Percentiles rank a stretch among this genome's conserved stretches.
phyloP scores from a whole-genome alignment of 2,797 vertebrate genomes.

The Babyrousa celebensis region DNA sequence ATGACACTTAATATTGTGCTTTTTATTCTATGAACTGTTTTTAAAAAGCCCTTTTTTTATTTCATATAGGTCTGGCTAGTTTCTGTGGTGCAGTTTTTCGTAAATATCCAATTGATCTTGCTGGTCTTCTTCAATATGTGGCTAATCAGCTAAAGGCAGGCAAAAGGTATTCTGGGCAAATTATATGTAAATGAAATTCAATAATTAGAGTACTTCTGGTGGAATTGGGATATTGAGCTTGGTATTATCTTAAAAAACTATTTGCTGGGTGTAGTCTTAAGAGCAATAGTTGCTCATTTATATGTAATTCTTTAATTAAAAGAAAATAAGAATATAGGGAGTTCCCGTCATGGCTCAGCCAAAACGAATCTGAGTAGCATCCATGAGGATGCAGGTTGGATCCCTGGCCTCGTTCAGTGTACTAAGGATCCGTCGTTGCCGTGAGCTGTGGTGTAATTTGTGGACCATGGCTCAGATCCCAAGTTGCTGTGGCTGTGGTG shows the following conservation, averaged over 20 bases:
- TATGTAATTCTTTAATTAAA: slow-evolving; percentile 60
- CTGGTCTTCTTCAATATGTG: slow-evolving; percentile 98
- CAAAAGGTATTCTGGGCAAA: slow-evolving; percentile 94
- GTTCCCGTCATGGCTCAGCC: no score
- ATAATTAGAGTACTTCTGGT: slow-evolving; percentile 65
- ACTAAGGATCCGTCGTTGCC: no score
- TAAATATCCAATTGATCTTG: slow-evolving; percentile 99
- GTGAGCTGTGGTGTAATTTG: no score
- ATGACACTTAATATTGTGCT: slow-evolving; percentile 43
- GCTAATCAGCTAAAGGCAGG: slow-evolving; percentile 99
- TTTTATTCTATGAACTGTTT: slow-evolving; percentile 66
- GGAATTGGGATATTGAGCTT: slow-evolving; percentile 57
- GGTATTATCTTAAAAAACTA: slow-evolving; percentile 63
- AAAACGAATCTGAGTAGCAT: no score
- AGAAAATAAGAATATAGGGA: background rate
- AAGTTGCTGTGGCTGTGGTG: no score
- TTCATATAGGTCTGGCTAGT: slow-evolving; percentile 95
- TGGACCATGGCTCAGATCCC: no score
- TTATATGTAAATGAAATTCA: slow-evolving; percentile 77
- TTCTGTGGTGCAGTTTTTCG: slow-evolving; percentile 99
- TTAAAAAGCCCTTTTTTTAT: slow-evolving; percentile 70
- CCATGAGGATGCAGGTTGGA: no score
- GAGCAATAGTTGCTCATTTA: slow-evolving; percentile 61
- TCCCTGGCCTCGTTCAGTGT: no score
- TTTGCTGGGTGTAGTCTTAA: slow-evolving; percentile 64